phyloP scores from a whole-genome alignment of 2,888 invertebrate species.

The Chouioia cunea region DNA sequence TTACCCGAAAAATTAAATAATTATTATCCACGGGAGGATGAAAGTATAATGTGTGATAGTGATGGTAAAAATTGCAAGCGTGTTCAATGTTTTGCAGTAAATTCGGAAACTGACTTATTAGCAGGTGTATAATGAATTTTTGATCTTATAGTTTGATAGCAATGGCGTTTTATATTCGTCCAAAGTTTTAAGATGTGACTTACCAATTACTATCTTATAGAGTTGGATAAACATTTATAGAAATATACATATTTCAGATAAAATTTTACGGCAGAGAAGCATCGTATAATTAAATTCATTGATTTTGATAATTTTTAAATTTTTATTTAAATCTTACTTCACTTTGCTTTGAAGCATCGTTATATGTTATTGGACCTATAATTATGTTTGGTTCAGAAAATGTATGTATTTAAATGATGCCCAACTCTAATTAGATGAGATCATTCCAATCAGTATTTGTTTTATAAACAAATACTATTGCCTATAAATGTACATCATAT shows the following conservation, averaged over 20 bases:
- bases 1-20: slow-evolving; percentile 51
- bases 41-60: slow-evolving; percentile 54
- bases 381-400: too few species aligned
- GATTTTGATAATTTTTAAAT: not conserved
- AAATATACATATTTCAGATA: not conserved
- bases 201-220: not conserved
- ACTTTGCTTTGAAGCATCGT: too few species aligned
- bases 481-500: too few species aligned
- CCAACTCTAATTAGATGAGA: slow-evolving; percentile 21
- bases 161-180: slow-evolving; percentile 22
- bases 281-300: too few species aligned
- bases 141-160: slow-evolving; percentile 38
- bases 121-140: slow-evolving; percentile 43
- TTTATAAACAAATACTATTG: too few species aligned
- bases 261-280: too few species aligned
- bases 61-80: slow-evolving; percentile 54
- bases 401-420: slow-evolving; percentile 19
- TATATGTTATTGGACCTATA: too few species aligned
- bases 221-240: slow-evolving; percentile 21
- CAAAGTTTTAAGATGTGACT: slow-evolving; percentile 16
- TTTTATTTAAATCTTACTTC: too few species aligned
- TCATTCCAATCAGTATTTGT: slow-evolving; percentile 11
- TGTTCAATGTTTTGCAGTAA: slow-evolving; percentile 54
- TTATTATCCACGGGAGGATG: slow-evolving; percentile 52
- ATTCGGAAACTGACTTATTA: slow-evolving; percentile 49